phyloP scores from a whole-genome alignment of 1,140 invertebrate species.

The Amphibalanus amphitrite region DNA sequence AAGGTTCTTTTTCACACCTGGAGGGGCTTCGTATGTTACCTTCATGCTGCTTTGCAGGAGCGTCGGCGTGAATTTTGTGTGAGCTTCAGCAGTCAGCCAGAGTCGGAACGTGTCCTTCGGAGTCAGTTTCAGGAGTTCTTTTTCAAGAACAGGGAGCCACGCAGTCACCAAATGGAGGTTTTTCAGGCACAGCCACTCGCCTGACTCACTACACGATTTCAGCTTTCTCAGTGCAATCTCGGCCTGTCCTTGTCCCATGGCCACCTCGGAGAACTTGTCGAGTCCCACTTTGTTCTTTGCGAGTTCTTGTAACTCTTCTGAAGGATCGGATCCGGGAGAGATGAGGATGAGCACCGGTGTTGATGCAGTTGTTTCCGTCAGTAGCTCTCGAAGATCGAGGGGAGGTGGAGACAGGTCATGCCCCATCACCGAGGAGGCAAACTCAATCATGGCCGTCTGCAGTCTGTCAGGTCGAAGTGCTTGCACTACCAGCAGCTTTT shows the following conservation, averaged over 20 bases:
- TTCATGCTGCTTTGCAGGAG: slow-evolving; percentile 52
- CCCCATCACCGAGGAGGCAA: slow-evolving; percentile 34
- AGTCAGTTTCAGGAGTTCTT: slow-evolving; percentile 41
- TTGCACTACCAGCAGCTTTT: slow-evolving; percentile 65
- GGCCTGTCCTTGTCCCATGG: slow-evolving; percentile 54
- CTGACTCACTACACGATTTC: slow-evolving; percentile 34
- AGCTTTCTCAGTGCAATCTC: slow-evolving; percentile 39
- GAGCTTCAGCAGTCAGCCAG: slow-evolving; percentile 58
- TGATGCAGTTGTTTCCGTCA: slow-evolving; percentile 34
- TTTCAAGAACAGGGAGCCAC: slow-evolving; percentile 55
- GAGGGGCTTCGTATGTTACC: slow-evolving; percentile 65
- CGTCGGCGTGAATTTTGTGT: slow-evolving; percentile 42
- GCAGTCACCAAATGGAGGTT: slow-evolving; percentile 71
- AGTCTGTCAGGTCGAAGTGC: slow-evolving; percentile 63
- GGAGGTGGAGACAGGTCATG: slow-evolving; percentile 41
- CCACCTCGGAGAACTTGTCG: slow-evolving; percentile 43
- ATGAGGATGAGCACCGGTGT: slow-evolving; percentile 61
- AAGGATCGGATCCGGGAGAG: slow-evolving; percentile 62
- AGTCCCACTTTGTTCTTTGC: slow-evolving; percentile 35
- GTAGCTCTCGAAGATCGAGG: slow-evolving; percentile 39
- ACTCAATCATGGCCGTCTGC: slow-evolving; percentile 46
- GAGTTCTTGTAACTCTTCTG: slow-evolving; percentile 48
- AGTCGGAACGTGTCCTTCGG: slow-evolving; percentile 46
- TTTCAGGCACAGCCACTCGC: slow-evolving; percentile 62
- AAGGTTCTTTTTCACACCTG: slow-evolving; percentile 45